A percentile compares a stretch with the other conserved stretches of the same genome.
phyloP scores from a whole-genome alignment of 1,140 invertebrate species.

The Cydia splendana region DNA sequence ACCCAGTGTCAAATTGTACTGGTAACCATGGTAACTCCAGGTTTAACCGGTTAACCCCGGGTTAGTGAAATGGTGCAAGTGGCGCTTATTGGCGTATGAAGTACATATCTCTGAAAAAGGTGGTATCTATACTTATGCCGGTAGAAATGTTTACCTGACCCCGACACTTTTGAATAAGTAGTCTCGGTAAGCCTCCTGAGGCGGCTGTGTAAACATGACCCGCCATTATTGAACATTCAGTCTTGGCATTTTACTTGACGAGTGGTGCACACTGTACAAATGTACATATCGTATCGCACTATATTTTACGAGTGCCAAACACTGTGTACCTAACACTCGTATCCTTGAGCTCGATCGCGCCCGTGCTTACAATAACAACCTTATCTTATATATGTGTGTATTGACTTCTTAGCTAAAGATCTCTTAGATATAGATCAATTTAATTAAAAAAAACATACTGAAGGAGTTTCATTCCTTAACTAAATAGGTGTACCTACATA shows the following conservation, averaged over 20 bases:
- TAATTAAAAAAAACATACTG: too few species aligned
- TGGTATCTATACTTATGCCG: not conserved
- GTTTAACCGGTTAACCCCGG: too few species aligned
- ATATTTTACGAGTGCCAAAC: not conserved
- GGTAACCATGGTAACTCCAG: too few species aligned
- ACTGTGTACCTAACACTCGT: not conserved
- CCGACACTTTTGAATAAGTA: not conserved
- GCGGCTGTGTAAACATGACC: conserved; percentile 1
- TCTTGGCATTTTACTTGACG: not conserved
- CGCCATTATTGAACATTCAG: not conserved
- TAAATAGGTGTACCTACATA: too few species aligned
- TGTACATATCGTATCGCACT: not conserved
- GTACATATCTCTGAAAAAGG: not conserved
- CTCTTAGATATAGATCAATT: too few species aligned
- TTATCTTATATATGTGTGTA: too few species aligned
- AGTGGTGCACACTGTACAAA: not conserved
- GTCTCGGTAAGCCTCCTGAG: not conserved
- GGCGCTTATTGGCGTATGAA: too few species aligned
- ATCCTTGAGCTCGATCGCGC: not conserved
- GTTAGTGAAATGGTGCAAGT: too few species aligned
- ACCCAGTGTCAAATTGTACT: too few species aligned
- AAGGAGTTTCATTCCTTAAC: too few species aligned
- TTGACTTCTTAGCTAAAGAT: not conserved
- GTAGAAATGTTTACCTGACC: not conserved
- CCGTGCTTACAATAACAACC: not conserved